phyloP scores from a whole-genome alignment of 2,797 vertebrate genomes.

The Melanotaenia trifasciata region DNA sequence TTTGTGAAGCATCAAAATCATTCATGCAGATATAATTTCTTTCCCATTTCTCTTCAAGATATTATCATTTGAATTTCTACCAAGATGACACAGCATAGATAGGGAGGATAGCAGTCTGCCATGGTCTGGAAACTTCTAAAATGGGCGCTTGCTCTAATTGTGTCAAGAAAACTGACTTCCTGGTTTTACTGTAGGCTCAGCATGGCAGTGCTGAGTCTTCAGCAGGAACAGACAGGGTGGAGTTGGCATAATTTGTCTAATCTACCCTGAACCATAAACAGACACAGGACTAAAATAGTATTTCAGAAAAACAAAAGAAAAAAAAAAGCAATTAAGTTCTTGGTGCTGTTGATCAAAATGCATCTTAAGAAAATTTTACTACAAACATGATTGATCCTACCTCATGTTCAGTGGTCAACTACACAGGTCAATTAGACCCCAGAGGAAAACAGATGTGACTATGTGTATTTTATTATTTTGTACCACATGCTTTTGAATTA shows the following conservation, averaged over 20 bases:
- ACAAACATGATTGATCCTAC: no score
- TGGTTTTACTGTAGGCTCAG: not conserved
- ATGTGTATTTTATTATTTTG: no score
- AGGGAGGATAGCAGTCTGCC: not conserved
- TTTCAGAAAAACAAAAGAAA: not conserved
- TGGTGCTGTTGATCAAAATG: no score
- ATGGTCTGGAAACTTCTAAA: no score
- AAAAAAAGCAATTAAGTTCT: not conserved
- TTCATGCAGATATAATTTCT: not conserved
- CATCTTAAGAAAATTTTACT: no score
- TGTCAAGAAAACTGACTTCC: no score
- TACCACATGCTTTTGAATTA: no score
- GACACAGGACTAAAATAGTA: not conserved
- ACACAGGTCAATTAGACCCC: no score
- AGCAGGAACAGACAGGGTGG: not conserved
- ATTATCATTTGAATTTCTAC: not conserved
- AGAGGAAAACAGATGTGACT: no score
- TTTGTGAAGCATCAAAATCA: not conserved
- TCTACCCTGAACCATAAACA: not conserved
- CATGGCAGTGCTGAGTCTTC: not conserved
- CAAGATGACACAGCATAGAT: not conserved
- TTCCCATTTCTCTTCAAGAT: no score
- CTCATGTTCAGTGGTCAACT: no score
- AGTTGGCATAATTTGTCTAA: not conserved
- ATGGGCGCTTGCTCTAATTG: no score